These are phyloP conservation scores for Halocaridina rubra DNA, from an alignment of 2,888 invertebrate genomes.

Conservation along the genomic window DNA sequence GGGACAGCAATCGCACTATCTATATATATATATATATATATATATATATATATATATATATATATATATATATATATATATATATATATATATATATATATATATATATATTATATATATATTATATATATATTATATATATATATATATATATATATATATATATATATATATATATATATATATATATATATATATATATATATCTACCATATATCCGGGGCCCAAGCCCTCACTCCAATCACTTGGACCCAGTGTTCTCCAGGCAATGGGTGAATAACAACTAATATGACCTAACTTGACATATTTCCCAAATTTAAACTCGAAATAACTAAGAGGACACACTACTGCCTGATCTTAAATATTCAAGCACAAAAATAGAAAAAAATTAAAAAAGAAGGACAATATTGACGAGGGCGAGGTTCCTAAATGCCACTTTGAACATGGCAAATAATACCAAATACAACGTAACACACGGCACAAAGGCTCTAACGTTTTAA, in stretches of 20 bases:
- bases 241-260: background rate
- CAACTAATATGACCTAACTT: background rate
- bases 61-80: background rate
- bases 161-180: background rate
- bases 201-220: no score
- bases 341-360: background rate
- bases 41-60: conserved; percentile 22
- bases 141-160: background rate
- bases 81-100: background rate
- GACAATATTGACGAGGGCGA: background rate
- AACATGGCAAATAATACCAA: background rate
- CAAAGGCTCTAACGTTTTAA: background rate
- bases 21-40: conserved; percentile 3
- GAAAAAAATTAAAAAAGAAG: background rate
- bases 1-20: background rate
- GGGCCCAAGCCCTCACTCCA: no score
- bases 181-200: no score
- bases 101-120: background rate
- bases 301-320: background rate
- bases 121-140: background rate
- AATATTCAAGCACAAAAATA: no score
- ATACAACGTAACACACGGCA: background rate
- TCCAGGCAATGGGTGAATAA: background rate
- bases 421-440: background rate
- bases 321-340: background rate